Base-by-base conservation (phyloP, 2,888 invertebrate genomes). In the Melanophora roralis region DNA sequence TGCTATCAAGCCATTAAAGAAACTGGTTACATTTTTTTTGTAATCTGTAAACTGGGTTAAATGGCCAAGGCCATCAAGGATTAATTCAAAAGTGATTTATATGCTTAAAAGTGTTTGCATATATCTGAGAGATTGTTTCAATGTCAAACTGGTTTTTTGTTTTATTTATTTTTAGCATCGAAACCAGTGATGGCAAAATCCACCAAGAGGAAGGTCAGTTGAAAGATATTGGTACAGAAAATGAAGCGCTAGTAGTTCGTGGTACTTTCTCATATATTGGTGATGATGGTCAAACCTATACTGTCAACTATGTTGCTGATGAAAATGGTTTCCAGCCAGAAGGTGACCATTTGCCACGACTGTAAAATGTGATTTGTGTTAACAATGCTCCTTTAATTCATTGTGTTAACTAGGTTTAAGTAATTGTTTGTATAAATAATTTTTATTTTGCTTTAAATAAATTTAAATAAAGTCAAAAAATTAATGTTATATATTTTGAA, bases 111-210 rank as follows among this genome's bases (percentile, higher is more conserved):
- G 32, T 12, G 19, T 55, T 21, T 47, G 45, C 9, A 12, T 16
- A 40, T 43, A n/a, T 23, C 11, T 27, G 23, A 73, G 67, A 32
- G 59, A 67, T 67, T 59, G 59, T 68, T 72, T 79, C 65, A 76
- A 65, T 65, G 79, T 65, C 60, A 77, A 69, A 49, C 65, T 47
- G 67, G 59, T 75, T 57, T 69, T 32, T 43, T 6, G 69, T 32
- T 36, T 64, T 36, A 34, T 45, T 83, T 84, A 53, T 23, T 72
- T 38, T 5, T n/a, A 93, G 93, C 27, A 93, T 92, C 83, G 93
- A 93, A 85, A 93, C 93, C 12, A 93, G 93, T 83, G 93, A 93
- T 83, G 93, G 93, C 27, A 91, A 92, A 16, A 90, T 92, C 3
- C 91, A 92, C 12, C 90, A 92, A 83, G 94, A 94, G 85, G 91